Conservation (phyloP, 2,888 invertebrate genomes). For the Erpobdella octoculata region DNA sequence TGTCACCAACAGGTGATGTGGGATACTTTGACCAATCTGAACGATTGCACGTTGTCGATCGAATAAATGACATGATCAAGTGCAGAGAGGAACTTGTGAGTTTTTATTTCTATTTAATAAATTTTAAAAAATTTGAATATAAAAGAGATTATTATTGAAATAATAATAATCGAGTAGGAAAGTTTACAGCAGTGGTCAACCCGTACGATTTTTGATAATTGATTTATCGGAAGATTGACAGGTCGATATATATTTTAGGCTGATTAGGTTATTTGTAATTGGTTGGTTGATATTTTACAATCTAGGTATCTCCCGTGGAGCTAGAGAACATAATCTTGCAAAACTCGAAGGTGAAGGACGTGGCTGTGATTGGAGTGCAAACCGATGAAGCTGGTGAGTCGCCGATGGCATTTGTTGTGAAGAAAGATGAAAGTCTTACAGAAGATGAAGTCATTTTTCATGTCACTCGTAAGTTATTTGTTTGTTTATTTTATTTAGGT, state of each 20-base stretch:
- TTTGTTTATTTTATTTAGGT: too few relatives aligned
- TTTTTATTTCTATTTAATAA: too few relatives aligned
- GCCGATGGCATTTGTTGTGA: slow-evolving; percentile 15
- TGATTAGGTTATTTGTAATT: too few relatives aligned
- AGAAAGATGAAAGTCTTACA: not conserved
- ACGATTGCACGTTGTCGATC: slow-evolving; percentile 3
- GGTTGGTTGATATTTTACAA: too few relatives aligned
- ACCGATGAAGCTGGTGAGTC: not conserved
- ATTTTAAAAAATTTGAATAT: too few relatives aligned
- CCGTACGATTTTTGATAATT: too few relatives aligned
- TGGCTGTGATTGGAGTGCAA: slow-evolving; percentile 5
- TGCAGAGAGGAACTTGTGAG: not conserved
- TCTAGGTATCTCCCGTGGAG: slow-evolving; percentile 9
- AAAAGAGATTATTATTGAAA: too few relatives aligned
- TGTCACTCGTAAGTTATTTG: not conserved
- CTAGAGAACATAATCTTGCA: slow-evolving; percentile 1
- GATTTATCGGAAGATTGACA: too few relatives aligned
- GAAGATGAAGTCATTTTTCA: not conserved
- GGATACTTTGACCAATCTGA: not conserved
- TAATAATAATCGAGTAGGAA: too few relatives aligned
- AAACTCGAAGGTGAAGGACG: slow-evolving; percentile 13
- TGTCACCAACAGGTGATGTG: slow-evolving; percentile 2
- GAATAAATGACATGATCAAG: slow-evolving; percentile 20
- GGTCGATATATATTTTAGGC: too few relatives aligned
- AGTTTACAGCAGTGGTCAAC: too few relatives aligned